phyloP scores from a whole-genome alignment of 2,113 vertebrate species.

The Xyliphius kryptos region DNA sequence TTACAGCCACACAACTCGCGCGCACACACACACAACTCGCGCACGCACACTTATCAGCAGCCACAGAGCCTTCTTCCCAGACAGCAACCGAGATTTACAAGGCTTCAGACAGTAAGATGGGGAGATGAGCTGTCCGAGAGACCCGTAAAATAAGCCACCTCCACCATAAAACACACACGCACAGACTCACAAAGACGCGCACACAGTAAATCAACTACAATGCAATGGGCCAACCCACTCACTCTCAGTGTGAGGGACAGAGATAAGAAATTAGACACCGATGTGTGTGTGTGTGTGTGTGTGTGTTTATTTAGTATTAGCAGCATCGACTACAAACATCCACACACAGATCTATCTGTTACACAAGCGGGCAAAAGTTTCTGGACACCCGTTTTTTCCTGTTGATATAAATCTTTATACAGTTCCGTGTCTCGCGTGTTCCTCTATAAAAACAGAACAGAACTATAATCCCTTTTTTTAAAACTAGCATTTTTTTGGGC shows the following conservation, averaged over 20 bases:
- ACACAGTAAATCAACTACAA: conserved; percentile 37
- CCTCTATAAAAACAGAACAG: too few species aligned
- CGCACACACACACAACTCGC: conserved; percentile 27
- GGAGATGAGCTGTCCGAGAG: conserved; percentile 13
- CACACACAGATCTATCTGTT: conserved; percentile 12
- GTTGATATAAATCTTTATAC: too few species aligned
- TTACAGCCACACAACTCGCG: conserved; percentile 28
- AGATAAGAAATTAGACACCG: conserved; percentile 45
- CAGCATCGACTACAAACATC: conserved; percentile 12
- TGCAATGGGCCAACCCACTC: conserved; percentile 34
- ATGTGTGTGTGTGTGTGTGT: conserved; percentile 19
- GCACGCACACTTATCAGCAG: conserved; percentile 41
- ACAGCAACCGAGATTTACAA: conserved; percentile 42
- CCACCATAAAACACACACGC: conserved; percentile 26
- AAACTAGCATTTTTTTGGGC: too few species aligned
- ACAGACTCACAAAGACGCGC: conserved; percentile 15
- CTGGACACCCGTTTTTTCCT: too few species aligned
- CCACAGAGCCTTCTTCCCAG: conserved; percentile 22
- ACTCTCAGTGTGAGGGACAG: conserved; percentile 23
- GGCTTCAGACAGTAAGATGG: conserved; percentile 34
- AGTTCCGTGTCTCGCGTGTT: too few species aligned
- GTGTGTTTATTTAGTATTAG: neutral
- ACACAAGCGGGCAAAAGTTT: conserved; percentile 10
- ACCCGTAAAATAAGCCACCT: conserved; percentile 6
- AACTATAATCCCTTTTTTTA: too few species aligned